phyloP scores from a whole-genome alignment of 2,888 invertebrate species.

The Mesochorus sp. region DNA sequence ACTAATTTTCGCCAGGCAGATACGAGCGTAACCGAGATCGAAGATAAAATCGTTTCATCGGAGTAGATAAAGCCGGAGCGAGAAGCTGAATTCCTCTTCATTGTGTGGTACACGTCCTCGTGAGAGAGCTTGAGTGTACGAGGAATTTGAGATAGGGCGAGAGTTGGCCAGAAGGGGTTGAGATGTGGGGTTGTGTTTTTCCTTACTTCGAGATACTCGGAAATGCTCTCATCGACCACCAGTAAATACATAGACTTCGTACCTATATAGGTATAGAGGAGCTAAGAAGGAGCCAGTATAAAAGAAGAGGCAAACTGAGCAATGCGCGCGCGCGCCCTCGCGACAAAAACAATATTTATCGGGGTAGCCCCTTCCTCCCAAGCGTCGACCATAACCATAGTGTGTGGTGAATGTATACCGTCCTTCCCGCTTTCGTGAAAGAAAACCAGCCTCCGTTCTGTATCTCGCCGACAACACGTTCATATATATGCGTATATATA shows the following conservation, averaged over 20 bases:
- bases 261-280: not conserved
- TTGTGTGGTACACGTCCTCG: not conserved
- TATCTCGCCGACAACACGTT: constrained; percentile 44
- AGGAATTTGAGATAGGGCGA: constrained; percentile 42
- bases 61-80: constrained; percentile 8
- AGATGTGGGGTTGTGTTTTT: constrained; percentile 64
- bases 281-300: constrained; percentile 10
- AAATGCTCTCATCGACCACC: constrained; percentile 67
- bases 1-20: constrained; percentile 43
- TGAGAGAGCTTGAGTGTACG: constrained; percentile 2
- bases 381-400: constrained; percentile 28
- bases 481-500: not conserved
- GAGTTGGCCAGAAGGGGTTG: constrained; percentile 2
- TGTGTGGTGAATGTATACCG: constrained; percentile 23
- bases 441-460: constrained; percentile 35
- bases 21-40: constrained; percentile 21
- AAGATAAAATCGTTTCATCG: constrained; percentile 41
- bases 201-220: constrained; percentile 70
- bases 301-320: constrained; percentile 51
- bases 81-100: constrained; percentile 28
- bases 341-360: constrained; percentile 78
- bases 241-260: constrained; percentile 18
- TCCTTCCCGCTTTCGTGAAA: constrained; percentile 25
- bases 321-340: constrained; percentile 58
- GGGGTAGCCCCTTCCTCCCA: constrained; percentile 57